Evolutionary conservation across 2,888 invertebrate genomes (phyloP).

Genomic region (Sphecodes monilicornis): DNA sequence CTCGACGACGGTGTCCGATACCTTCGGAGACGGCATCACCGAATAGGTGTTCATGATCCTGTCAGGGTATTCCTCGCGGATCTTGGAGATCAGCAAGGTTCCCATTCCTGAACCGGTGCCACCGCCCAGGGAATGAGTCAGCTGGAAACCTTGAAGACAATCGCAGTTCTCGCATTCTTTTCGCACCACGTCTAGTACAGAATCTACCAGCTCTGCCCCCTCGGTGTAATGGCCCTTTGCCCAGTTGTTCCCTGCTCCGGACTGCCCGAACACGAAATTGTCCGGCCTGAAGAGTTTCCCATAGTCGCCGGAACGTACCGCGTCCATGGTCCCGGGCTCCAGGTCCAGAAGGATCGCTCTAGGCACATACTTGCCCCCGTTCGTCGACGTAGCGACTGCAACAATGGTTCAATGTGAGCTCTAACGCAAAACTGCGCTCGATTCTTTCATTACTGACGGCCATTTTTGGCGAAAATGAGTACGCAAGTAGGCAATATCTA

Average conservation of each 20-base stretch:
- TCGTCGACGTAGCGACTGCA: conserved; percentile 87
- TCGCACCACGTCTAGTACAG: conserved; percentile 93
- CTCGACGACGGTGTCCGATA: conserved; percentile 96
- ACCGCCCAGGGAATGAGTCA: conserved; percentile 93
- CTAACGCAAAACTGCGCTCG: not conserved
- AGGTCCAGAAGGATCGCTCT: conserved; percentile 88
- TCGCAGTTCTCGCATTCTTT: conserved; percentile 97
- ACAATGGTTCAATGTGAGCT: conserved; percentile 30
- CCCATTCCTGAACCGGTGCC: conserved; percentile 92
- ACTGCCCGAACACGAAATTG: conserved; percentile 87
- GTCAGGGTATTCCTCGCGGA: conserved; percentile 96
- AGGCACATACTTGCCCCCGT: conserved; percentile 89
- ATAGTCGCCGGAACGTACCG: conserved; percentile 88
- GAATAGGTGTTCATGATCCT: conserved; percentile 91
- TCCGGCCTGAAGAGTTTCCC: conserved; percentile 88
- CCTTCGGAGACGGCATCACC: conserved; percentile 93
- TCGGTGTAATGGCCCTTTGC: conserved; percentile 97
- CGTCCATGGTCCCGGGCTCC: conserved; percentile 90
- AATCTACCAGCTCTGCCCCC: conserved; percentile 94
- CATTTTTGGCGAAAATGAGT: not conserved
- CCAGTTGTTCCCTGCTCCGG: conserved; percentile 85
- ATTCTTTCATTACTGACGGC: too few relatives aligned
- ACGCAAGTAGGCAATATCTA: too few relatives aligned
- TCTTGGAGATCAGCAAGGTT: conserved; percentile 94
- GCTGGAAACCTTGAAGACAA: conserved; percentile 94